phyloP scores from a whole-genome alignment of 2,113 vertebrate genomes.

The Micronycteris hirsuta region DNA sequence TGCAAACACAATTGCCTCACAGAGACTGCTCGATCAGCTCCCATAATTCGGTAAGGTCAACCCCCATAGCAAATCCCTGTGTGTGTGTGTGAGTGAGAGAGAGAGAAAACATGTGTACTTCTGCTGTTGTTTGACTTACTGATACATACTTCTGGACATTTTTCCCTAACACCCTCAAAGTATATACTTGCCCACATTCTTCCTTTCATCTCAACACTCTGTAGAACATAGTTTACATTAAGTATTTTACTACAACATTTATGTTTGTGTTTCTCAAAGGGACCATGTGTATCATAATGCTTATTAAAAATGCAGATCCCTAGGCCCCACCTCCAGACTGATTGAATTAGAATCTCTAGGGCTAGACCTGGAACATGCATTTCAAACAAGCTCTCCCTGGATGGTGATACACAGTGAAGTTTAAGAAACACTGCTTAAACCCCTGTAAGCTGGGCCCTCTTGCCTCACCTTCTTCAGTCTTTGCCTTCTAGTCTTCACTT shows the following conservation, averaged over 20 bases:
- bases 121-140: background rate
- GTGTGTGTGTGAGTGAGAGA: too few species aligned
- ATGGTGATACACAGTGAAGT: background rate
- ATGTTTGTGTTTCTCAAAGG: background rate
- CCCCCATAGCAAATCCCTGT: background rate
- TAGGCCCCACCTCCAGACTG: background rate
- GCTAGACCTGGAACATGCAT: background rate
- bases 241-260: background rate
- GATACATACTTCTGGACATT: background rate
- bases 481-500: background rate
- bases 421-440: background rate
- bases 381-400: background rate
- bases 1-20: background rate
- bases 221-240: background rate
- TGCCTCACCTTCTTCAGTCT: background rate
- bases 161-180: background rate
- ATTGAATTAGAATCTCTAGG: background rate
- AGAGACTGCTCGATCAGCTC: background rate
- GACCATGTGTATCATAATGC: background rate
- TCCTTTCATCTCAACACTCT: background rate
- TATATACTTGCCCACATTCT: background rate
- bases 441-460: background rate
- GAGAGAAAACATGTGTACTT: background rate
- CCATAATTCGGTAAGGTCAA: background rate
- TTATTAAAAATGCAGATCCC: background rate